A percentile compares a stretch with the other conserved stretches of the same genome.
phyloP scores from a whole-genome alignment of 2,888 invertebrate genomes.

The Lasioglossum marginatum region DNA sequence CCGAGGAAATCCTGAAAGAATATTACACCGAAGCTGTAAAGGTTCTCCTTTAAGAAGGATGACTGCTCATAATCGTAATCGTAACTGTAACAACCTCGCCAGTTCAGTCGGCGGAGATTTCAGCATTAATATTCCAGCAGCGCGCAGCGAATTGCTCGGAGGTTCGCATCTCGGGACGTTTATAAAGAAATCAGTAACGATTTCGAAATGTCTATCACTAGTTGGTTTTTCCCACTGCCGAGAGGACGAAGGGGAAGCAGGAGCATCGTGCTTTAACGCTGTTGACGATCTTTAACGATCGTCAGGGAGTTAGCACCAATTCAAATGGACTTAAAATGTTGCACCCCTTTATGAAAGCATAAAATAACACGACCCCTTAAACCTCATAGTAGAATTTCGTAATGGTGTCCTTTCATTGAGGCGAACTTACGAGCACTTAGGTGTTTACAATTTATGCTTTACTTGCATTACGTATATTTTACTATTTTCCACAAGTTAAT shows the following conservation, averaged over 20 bases:
- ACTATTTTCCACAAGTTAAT: neutral
- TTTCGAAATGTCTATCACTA: slow-evolving; percentile 58
- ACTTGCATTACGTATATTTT: neutral
- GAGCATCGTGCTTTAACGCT: neutral
- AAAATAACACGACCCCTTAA: slow-evolving; percentile 23
- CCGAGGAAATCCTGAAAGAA: slow-evolving; percentile 44
- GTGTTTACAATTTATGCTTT: neutral
- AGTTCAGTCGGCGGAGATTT: slow-evolving; percentile 59
- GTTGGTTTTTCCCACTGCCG: slow-evolving; percentile 49
- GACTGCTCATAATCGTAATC: slow-evolving; percentile 67
- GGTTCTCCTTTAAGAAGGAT: slow-evolving; percentile 62
- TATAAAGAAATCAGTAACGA: slow-evolving; percentile 69
- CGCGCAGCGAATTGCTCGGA: slow-evolving; percentile 46
- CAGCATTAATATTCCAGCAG: slow-evolving; percentile 68
- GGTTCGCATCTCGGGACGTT: slow-evolving; percentile 41
- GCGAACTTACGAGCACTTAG: neutral
- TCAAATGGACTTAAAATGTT: slow-evolving; percentile 25
- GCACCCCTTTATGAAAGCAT: slow-evolving; percentile 32
- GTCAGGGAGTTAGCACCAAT: slow-evolving; percentile 33
- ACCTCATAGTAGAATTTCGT: neutral
- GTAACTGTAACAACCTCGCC: slow-evolving; percentile 62
- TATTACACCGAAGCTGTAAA: slow-evolving; percentile 47
- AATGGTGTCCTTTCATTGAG: neutral
- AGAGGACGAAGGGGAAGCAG: slow-evolving; percentile 4
- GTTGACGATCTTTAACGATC: slow-evolving; percentile 30